A percentile compares a stretch with the other conserved stretches of the same genome.
phyloP scores from a whole-genome alignment of 2,113 vertebrate species.

The Gallinago paraguaiae region DNA sequence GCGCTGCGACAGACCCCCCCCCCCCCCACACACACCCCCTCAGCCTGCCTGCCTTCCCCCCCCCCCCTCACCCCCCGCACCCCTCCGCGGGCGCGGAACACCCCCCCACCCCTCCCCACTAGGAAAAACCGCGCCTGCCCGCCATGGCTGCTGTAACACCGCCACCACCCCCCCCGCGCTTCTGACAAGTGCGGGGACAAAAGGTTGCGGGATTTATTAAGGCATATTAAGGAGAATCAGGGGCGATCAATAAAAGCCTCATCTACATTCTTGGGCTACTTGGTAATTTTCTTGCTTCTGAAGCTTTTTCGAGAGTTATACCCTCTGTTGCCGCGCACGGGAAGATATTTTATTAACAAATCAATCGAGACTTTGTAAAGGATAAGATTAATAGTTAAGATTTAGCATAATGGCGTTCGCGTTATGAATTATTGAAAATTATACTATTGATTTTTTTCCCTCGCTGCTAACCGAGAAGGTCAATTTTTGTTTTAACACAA shows the following conservation, averaged over 20 bases:
- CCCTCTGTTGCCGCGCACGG: slow-evolving; percentile 80
- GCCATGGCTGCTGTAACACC: slow-evolving; percentile 71
- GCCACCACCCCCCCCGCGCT: neutral
- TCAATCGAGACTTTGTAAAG: slow-evolving; percentile 88
- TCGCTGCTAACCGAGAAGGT: slow-evolving; percentile 75
- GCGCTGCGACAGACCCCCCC: neutral
- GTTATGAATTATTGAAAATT: slow-evolving; percentile 86
- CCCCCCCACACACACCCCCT: no score
- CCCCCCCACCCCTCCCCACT: no score
- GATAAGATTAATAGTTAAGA: slow-evolving; percentile 85
- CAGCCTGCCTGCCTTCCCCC: no score
- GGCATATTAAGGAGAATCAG: slow-evolving; percentile 86
- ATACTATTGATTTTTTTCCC: slow-evolving; percentile 79
- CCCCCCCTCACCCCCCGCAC: no score
- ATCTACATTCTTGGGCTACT: slow-evolving; percentile 85
- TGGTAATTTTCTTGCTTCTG: slow-evolving; percentile 84
- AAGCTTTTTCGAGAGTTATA: slow-evolving; percentile 86
- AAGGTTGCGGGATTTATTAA: slow-evolving; percentile 87
- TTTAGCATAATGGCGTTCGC: slow-evolving; percentile 82
- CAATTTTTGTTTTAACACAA: slow-evolving; percentile 85
- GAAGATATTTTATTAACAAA: slow-evolving; percentile 86
- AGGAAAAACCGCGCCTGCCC: no score
- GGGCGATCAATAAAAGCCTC: slow-evolving; percentile 84
- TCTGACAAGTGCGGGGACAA: slow-evolving; percentile 81
- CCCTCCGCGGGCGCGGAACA: no score